Base-by-base conservation (phyloP, 2,888 invertebrate genomes). In the Zeuzera pyrina region DNA sequence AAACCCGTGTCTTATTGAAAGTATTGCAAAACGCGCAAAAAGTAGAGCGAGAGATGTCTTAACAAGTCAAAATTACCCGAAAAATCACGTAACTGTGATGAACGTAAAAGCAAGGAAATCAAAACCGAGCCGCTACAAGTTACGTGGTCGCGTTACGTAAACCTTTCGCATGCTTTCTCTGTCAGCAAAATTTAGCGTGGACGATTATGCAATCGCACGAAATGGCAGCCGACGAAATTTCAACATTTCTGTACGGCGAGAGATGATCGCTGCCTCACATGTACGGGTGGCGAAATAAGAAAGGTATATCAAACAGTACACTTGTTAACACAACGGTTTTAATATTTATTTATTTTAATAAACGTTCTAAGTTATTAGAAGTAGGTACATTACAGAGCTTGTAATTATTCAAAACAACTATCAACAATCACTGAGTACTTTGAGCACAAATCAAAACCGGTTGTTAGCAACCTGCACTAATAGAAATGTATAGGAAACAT, bases 91-190 rank as follows among this genome's bases (percentile, higher is more conserved):
- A 81, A 81, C 62, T 43, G 47, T 62, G 71, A 72, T 72, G 69
- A 56, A 67, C 68, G 69, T 72, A 72, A 77, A 78, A 74, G 76
- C 59, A 70, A 81, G 78, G 79, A 81, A 79, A 83, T 79, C 79
- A 79, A 81, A 79, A 78, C 74, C 59, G 61, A 74, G 68, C 63
- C 67, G 68, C 64, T 70, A 61, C 67, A 21, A 53, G 76, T 79
- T 79, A 83, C 83, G 81, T 81, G 50, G 59, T 42, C 48, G 42
- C 31, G 33, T 83, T 83, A 77, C 73, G 72, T 81, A 81, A 81
- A 28, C 77, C 83, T 83, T 83, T 83, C 83, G 81, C 68, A 69
- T 71, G 78, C 83, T 83, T 83, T 83, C 83, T 79, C 83, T 77
- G 79, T 70, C 78, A 73, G 74, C 79, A 81, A 81, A 83, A 81